phyloP scores from a whole-genome alignment of 2,113 vertebrate genomes.

The Apodemus sylvaticus region DNA sequence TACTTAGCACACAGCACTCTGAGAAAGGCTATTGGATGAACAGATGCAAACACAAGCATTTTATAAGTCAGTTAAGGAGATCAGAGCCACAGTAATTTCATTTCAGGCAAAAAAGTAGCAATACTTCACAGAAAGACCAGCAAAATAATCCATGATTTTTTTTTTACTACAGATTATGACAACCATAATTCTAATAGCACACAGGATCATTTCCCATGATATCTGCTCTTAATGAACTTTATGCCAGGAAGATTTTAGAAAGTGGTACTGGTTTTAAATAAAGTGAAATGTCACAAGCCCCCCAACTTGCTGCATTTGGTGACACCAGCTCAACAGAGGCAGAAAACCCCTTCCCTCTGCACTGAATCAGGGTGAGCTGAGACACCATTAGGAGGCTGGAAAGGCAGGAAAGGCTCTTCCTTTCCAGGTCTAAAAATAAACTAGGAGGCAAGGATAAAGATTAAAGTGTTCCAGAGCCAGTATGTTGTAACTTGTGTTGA shows the following conservation, averaged over 20 bases:
- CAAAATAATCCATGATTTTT: neutral
- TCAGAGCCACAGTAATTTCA: constrained; percentile 14
- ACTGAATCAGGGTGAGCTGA: constrained; percentile 31
- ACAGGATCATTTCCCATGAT: constrained; percentile 6
- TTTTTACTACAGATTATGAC: neutral
- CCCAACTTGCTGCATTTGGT: neutral
- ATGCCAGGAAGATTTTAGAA: neutral
- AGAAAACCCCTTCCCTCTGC: constrained; percentile 49
- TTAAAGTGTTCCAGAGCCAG: constrained; percentile 54
- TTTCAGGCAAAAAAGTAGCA: constrained; percentile 40
- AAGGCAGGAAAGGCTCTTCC: constrained; percentile 77
- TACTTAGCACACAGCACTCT: constrained; percentile 11
- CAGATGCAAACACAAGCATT: neutral
- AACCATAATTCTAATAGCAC: neutral
- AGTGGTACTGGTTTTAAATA: constrained; percentile 42
- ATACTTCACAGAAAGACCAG: constrained; percentile 1
- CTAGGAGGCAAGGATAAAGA: constrained; percentile 74
- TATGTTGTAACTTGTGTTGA: constrained; percentile 65
- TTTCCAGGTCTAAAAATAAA: constrained; percentile 76
- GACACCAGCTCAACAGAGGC: neutral
- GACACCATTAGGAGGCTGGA: constrained; percentile 67
- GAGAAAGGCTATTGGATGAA: constrained; percentile 13
- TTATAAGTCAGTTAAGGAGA: constrained; percentile 30
- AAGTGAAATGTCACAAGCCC: constrained; percentile 14
- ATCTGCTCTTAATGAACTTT: neutral